Percentiles rank a stretch among this genome's conserved stretches.
These are phyloP conservation scores for Chascanopsetta lugubris DNA, from an alignment of 2,113 vertebrate genomes.

Conservation along the genomic window DNA sequence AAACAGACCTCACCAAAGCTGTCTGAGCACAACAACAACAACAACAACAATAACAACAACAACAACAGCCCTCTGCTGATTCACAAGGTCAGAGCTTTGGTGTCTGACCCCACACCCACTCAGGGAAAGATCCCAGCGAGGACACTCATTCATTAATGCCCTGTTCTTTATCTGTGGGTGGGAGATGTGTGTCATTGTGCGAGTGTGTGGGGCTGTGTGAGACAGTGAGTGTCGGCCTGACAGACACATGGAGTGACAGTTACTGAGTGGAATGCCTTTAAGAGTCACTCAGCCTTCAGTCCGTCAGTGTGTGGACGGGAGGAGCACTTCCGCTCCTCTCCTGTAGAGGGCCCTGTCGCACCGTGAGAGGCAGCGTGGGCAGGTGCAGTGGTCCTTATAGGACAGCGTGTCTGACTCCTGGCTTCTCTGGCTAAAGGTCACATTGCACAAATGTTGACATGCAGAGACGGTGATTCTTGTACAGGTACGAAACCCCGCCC, in stretches of 20 bases:
- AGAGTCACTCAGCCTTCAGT: slow-evolving; percentile 37
- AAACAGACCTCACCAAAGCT: slow-evolving; percentile 13
- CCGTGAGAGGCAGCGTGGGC: neutral
- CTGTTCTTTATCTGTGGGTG: slow-evolving; percentile 2
- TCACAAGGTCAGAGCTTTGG: slow-evolving; percentile 21
- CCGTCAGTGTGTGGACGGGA: neutral
- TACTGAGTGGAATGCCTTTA: slow-evolving; percentile 47
- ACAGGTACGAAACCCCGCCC: neutral
- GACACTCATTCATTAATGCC: neutral
- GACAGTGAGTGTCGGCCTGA: slow-evolving; percentile 24
- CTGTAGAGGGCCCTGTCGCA: slow-evolving; percentile 69
- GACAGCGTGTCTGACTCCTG: slow-evolving; percentile 22
- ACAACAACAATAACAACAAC: too few relatives aligned
- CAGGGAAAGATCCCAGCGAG: slow-evolving; percentile 7
- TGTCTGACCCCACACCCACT: neutral
- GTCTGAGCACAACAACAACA: slow-evolving; percentile 5
- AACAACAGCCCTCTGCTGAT: slow-evolving; percentile 10
- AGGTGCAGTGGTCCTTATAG: slow-evolving; percentile 4
- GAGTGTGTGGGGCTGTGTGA: neutral
- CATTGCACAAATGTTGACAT: slow-evolving; percentile 16
- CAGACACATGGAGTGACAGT: slow-evolving; percentile 35
- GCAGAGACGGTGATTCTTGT: neutral
- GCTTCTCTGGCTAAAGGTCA: slow-evolving; percentile 37
- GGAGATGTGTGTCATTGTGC: neutral
- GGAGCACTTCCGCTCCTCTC: slow-evolving; percentile 14